Conservation (phyloP, 2,113 vertebrate genomes). For the Aegithalos caudatus region DNA sequence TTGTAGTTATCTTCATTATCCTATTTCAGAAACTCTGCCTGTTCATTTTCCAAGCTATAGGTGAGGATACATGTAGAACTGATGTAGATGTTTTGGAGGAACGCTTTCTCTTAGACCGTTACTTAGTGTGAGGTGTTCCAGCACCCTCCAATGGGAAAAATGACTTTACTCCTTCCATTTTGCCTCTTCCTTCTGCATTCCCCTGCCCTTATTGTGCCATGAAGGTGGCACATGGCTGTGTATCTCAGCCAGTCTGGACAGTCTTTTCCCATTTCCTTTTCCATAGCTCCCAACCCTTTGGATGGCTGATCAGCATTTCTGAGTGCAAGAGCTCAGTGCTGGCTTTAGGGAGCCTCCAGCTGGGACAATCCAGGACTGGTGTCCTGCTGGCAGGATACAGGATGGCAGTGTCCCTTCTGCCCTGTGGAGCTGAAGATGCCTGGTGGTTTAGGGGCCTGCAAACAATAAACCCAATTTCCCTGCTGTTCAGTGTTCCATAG, state of each 20-base stretch:
- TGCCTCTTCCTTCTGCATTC: background rate
- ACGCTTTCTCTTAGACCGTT: background rate
- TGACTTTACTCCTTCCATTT: background rate
- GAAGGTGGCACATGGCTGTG: background rate
- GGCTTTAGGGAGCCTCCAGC: background rate
- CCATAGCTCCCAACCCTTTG: background rate
- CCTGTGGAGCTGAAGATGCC: background rate
- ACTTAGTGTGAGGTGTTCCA: background rate
- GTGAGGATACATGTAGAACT: background rate
- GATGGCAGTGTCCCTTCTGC: fast-evolving
- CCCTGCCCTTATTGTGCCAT: background rate
- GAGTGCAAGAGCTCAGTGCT: background rate
- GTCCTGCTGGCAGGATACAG: background rate
- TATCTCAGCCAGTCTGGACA: background rate
- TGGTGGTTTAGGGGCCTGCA: background rate
- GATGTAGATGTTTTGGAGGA: background rate
- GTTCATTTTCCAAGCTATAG: background rate
- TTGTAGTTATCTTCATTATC: fast-evolving
- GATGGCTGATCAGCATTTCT: background rate
- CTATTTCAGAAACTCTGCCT: background rate
- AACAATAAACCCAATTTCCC: background rate
- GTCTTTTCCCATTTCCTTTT: background rate
- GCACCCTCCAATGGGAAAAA: background rate
- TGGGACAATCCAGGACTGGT: background rate
- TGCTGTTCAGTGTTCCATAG: background rate